These are phyloP conservation scores for Chelonia mydas DNA, from an alignment of 2,797 vertebrate species.

Conservation along the genomic window DNA sequence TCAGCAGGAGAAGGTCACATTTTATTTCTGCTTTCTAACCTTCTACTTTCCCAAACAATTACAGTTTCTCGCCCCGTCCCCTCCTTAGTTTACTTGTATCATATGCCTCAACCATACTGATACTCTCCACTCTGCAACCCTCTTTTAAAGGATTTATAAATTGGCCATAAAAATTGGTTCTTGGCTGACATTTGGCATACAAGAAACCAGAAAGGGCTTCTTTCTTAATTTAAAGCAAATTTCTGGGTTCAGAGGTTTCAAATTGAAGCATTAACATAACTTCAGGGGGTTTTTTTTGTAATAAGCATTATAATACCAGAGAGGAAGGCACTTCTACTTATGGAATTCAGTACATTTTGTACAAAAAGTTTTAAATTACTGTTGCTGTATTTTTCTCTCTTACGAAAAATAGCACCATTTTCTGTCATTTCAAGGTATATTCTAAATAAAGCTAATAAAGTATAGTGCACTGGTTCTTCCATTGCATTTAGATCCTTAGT, in stretches of 20 bases:
- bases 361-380: not conserved
- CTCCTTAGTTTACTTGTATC: not conserved
- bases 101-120: not conserved
- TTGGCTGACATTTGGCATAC: not conserved
- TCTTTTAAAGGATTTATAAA: not conserved
- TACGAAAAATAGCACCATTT: not conserved
- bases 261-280: not conserved
- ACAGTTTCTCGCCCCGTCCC: not conserved
- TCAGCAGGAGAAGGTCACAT: conserved; percentile 26
- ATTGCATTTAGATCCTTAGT: conserved; percentile 9
- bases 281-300: not conserved
- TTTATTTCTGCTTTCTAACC: conserved; percentile 31
- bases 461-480: conserved; percentile 3
- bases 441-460: not conserved
- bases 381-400: not conserved
- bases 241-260: not conserved
- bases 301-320: not conserved
- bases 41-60: not conserved
- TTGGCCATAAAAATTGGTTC: not conserved
- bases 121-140: not conserved
- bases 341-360: not conserved
- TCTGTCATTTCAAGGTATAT: not conserved
- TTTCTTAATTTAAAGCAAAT: not conserved
- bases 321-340: not conserved
- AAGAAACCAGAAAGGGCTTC: not conserved